Percentiles rank a stretch among this genome's conserved stretches.
phyloP scores from a whole-genome alignment of 2,113 vertebrate species.

The Cyanocitta stelleri region DNA sequence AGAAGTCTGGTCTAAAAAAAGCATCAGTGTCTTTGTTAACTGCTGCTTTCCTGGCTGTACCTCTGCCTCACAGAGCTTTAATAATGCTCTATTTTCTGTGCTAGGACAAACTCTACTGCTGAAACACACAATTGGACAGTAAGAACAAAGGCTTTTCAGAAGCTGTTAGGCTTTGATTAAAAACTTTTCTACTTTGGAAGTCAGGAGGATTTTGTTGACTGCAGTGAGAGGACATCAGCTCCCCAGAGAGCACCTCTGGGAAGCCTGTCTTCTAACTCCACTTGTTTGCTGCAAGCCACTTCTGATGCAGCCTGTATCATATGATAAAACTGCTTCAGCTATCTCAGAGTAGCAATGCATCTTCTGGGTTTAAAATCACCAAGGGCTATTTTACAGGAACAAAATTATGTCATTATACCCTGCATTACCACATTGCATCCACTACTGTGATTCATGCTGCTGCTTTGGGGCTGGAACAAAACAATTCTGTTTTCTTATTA shows the following conservation, averaged over 20 bases:
- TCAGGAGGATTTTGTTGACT: not conserved
- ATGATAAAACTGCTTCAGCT: not conserved
- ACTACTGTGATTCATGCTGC: not conserved
- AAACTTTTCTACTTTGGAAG: not conserved
- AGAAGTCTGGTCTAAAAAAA: not conserved
- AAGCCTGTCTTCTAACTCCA: not conserved
- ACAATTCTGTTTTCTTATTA: not conserved
- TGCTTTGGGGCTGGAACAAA: not conserved
- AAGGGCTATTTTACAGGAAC: not conserved
- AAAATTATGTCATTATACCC: not conserved
- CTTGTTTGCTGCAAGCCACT: not conserved
- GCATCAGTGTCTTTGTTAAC: not conserved
- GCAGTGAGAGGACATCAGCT: not conserved
- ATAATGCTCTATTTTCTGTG: not conserved
- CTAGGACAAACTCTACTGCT: not conserved
- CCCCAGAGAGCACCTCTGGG: not conserved
- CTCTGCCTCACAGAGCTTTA: not conserved
- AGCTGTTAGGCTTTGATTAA: not conserved
- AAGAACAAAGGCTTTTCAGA: not conserved
- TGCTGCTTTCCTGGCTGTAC: not conserved
- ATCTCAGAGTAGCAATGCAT: not conserved
- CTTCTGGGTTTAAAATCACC: not conserved
- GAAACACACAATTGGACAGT: not conserved
- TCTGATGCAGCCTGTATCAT: not conserved
- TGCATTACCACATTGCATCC: not conserved